These are phyloP conservation scores for Sarcophaga peregrina DNA, from an alignment of 1,140 invertebrate species.

Conservation along the genomic window DNA sequence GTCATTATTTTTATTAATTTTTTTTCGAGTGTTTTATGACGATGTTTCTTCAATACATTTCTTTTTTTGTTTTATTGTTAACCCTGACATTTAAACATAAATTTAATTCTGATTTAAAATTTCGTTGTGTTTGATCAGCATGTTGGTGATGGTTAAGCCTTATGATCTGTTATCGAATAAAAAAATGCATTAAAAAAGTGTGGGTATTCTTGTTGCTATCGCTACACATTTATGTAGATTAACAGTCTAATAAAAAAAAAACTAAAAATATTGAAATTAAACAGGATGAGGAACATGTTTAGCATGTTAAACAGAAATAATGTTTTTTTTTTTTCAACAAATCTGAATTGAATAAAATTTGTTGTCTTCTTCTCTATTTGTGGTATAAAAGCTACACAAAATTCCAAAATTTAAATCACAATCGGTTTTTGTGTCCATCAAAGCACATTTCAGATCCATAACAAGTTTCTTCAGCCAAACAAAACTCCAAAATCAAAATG, in stretches of 20 bases:
- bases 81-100: conserved; percentile 20
- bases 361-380: conserved; percentile 36
- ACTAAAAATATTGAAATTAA: conserved; percentile 43
- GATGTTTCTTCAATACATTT: neutral
- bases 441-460: conserved; percentile 47
- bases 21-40: neutral
- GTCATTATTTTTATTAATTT: neutral
- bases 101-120: neutral
- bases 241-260: neutral
- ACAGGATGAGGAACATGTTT: conserved; percentile 63
- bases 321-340: neutral
- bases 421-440: conserved; percentile 50
- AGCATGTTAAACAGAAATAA: conserved; percentile 58
- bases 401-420: conserved; percentile 27
- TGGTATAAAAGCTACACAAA: conserved; percentile 57
- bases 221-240: neutral
- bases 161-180: neutral
- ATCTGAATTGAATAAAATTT: conserved; percentile 15
- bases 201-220: neutral
- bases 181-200: neutral
- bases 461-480: conserved; percentile 44
- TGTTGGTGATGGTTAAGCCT: too few species aligned
- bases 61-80: neutral
- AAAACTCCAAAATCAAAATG: conserved; percentile 48
- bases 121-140: neutral